Evolutionary conservation across 2,888 invertebrate species (phyloP), one percentile per base, ranked within the genome.

Genomic region (Drosophila monieri): DNA sequence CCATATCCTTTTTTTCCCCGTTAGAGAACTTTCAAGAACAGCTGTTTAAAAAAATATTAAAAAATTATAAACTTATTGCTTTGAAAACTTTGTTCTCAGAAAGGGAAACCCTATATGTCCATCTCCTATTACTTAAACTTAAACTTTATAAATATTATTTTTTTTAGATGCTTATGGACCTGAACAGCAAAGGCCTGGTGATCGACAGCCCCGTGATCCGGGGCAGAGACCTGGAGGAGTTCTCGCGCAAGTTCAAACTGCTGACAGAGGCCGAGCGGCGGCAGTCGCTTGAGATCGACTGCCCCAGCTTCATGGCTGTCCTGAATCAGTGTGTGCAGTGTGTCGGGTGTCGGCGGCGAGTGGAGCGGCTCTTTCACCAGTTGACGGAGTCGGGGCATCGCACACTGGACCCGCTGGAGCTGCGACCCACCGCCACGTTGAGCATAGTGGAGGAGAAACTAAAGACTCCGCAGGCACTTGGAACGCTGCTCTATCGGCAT

Each of bases 311-410:
- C 87, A 94, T 97, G 89, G 94, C 95, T 86, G 95, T 97, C 88
- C 93, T 98, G 75, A 95, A 97, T 92, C 97, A 97, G 93, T 95
- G 96, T 91, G 97, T 98, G 89, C 97, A 97, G 75, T 98, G 98
- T 93, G 97, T 98, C 89, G 98, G 98, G 73, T 98, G 98, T 92
- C 94, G 98, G 76, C 94, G 97, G 90, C 97, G 97, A 91, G 97
- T 97, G 81, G 98, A 98, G 91, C 94, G 96, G 81, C 93, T 98
- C 77, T 97, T 97, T 92, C 95, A 95, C 90, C 97, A 97, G 92
- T 92, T 98, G 83, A 95, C 95, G 90, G 94, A 95, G 90, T 95
- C 96, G 72, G 96, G 96, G 55, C 95, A 97, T 92, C 95, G 96
- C 74, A 97, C 97, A 71, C 92, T 98, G 80, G 97, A 97, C 92